Base-by-base conservation (phyloP, 2,797 vertebrate genomes). In the Danio albolineatus region DNA sequence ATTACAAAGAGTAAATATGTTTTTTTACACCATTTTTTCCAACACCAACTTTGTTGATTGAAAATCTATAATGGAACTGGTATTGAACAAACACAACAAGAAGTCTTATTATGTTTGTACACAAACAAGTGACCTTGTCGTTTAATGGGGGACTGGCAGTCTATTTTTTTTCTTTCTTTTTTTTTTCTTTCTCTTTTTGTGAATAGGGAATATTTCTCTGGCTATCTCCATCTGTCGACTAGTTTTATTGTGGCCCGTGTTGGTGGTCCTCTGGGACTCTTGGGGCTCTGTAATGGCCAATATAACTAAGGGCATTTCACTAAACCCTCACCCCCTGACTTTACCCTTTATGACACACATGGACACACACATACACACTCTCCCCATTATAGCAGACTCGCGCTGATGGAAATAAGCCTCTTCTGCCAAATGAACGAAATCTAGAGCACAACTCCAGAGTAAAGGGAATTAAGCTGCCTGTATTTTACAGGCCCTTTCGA, bases 171-270 rank as follows among this genome's bases (percentile, higher is more conserved):
- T 53, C 78, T 69, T 76, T 39, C 75, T 65, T 10, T 69, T 83
- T 83, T 76, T 59, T 46, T 46, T 53, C 78, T 69, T 76, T 39
- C n/a, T n/a, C n/a, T 56, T 62, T 36, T 0, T 70, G 67, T 65
- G 66, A 72, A 72, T 61, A n/a, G 73, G 60, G 64, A 76, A 51
- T 49, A 57, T 86, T 21, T 71, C 49, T 65, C 57, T 81, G 64
- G 59, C 76, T 73, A 46, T 71, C 67, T 84, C 83, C 85, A 87
- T 89, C 85, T 89, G 85, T 87, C 80, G 76, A 76, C 67, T 83
- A 67, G 51, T 82, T 85, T 86, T 82, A 85, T 73, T 79, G 83
- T 67, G 66, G 71, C 73, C 72, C 67, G 62, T 65, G 73, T 61
- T 65, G 59, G 54, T 14, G 21, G 56, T 83, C 83, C 67, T 59